Base-by-base conservation (phyloP, 1,140 invertebrate genomes). In the Sycophaga agraensis region DNA sequence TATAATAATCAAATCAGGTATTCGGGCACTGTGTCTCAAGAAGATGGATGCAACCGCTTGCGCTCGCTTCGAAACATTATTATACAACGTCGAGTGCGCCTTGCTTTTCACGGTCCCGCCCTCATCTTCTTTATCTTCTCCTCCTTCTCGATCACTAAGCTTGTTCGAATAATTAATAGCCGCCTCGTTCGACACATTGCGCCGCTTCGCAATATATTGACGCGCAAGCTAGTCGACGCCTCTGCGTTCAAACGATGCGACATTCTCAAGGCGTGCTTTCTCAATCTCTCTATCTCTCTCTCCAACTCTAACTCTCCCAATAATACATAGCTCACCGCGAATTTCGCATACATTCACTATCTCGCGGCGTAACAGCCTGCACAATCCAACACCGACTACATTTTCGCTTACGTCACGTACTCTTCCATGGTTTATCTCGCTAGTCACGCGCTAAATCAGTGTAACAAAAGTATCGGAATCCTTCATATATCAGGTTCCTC, bases 1-100 rank as follows among this genome's bases (percentile, higher is more conserved):
- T 56, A 49, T 57, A 56, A 50, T 57, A 63, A 50, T 63, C 46
- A 51, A 62, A 55, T 63, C 60, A 57, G 60, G 53, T 57, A 63
- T 49, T 63, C 59, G 53, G 53, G 53, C 60, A 56, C 53, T 62
- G 59, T 31, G 40, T 55, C 42, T 53, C 16, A 40, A 55, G 50
- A 48, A 45, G 19, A 53, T 12, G 42, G 31, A 35, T 35, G 34
- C 48, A 21, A 53, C 8, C 14, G 14, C 37, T 45, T 35, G n/a
- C n/a, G 43, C 35, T 31, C 31, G 24, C 14, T 2, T 59, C 45
- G 56, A 37, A 37, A 35, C n/a, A 35, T 7, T 16, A 22, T 17
- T 42, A 43, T 31, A 59, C 46, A 59, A 59, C 17, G n/a, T 54
- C 50, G 49, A 59, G 35, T 22, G 21, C 59, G 22, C 31, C 8